These are phyloP conservation scores for Spilogale gracilis DNA, from an alignment of 2,113 vertebrate genomes.

Conservation along the genomic window DNA sequence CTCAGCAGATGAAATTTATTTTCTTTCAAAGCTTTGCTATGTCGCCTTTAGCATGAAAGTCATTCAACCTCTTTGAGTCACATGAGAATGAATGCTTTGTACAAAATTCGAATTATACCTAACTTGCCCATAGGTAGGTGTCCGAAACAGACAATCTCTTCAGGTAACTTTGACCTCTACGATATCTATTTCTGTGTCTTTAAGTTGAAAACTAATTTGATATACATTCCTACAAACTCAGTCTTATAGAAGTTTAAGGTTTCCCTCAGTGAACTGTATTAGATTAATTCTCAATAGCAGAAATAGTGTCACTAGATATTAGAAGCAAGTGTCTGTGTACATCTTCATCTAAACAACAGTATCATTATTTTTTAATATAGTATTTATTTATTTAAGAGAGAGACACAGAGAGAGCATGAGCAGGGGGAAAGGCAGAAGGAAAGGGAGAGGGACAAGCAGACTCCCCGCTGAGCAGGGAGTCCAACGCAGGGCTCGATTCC, in stretches of 20 bases:
- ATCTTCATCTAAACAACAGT: neutral
- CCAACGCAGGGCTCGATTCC: neutral
- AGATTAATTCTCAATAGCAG: neutral
- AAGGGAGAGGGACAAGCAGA: neutral
- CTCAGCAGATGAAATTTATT: neutral
- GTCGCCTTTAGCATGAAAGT: neutral
- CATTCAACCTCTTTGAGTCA: neutral
- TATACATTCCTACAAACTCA: neutral
- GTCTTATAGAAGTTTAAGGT: constrained; percentile 30
- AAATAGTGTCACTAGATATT: neutral
- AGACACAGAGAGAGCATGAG: neutral
- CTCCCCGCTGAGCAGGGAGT: neutral
- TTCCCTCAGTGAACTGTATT: neutral
- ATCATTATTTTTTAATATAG: neutral
- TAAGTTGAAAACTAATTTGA: constrained; percentile 40
- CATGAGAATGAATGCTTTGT: neutral
- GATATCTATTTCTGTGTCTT: constrained; percentile 18
- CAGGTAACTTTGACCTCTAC: neutral
- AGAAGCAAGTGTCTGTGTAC: neutral
- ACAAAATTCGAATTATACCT: neutral
- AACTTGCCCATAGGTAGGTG: neutral
- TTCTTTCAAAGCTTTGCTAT: neutral
- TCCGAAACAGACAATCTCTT: neutral
- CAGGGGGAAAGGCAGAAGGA: neutral
- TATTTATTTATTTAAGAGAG: neutral